Conservation (phyloP, 2,113 vertebrate species). For the Ceyx cyanopectus region DNA sequence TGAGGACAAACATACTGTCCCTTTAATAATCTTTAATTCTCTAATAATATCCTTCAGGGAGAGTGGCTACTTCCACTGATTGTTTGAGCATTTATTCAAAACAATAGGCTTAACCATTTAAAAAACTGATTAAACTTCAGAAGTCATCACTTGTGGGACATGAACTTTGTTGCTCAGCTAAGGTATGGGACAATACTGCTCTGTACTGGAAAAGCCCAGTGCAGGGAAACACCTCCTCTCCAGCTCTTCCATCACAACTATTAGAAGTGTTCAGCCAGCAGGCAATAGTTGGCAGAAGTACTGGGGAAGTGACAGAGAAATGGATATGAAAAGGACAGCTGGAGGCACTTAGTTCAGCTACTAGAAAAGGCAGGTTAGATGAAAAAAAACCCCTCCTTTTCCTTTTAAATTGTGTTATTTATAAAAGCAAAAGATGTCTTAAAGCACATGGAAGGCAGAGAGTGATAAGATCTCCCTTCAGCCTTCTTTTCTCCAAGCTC, state of each 20-base stretch:
- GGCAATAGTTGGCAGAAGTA: not conserved
- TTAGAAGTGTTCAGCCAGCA: not conserved
- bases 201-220: not conserved
- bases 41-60: not conserved
- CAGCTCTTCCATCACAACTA: not conserved
- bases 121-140: slow-evolving; percentile 1
- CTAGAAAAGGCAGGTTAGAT: not conserved
- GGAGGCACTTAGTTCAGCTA: not conserved
- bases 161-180: not conserved
- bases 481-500: not conserved
- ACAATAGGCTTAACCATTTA: slow-evolving; percentile 17
- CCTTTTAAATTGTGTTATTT: too few species aligned
- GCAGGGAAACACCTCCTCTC: not conserved
- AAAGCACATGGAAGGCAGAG: too few species aligned
- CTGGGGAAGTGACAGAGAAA: not conserved
- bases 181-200: not conserved
- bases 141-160: not conserved
- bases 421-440: too few species aligned
- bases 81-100: slow-evolving; percentile 18
- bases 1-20: not conserved
- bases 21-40: slow-evolving; percentile 20
- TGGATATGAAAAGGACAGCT: not conserved
- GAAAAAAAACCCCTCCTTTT: too few species aligned
- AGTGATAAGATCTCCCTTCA: not conserved
- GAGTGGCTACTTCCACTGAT: not conserved